Evolutionary conservation across 2,888 invertebrate genomes (phyloP), one percentile per base, ranked within the genome.

Genomic region (Sphaeridia pumilis): DNA sequence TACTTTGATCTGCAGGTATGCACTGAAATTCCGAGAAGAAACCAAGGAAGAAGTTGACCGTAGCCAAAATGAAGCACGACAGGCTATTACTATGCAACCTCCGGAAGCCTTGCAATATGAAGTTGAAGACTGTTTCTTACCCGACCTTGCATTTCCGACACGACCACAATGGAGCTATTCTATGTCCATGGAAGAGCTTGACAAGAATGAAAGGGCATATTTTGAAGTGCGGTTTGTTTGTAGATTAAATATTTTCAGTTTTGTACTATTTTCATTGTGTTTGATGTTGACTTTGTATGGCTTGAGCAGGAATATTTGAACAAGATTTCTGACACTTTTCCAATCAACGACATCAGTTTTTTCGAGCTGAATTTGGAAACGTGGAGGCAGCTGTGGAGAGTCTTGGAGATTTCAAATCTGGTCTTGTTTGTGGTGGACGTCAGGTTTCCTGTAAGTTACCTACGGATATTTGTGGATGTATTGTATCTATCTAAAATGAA

Each of bases 301-400:
- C 10, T 58, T 56, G 55, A 46, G 3, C 69, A 89, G 86, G 82
- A 84, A 65, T 93, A 89, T 68, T 69, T 89, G 14, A 78, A 78
- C 53, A 69, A 71, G 0, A 71, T 92, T 5, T 80, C 84, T 64
- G 72, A 75, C 4, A 76, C 78, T 0, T 78, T 77, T 55, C 71
- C 75, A 22, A 74, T 77, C 67, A 75, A 77, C 54, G 76, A 81
- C 4, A 72, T 92, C 58, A 88, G 90, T 46, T 84, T 87, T 67
- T 92, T 90, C 70, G 94, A 95, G 70, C 70, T 93, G 55, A 95
- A 95, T 73, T 71, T 95, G 63, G 94, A 95, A 73, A 94, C 94
- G 0, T 95, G 94, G 94, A 73, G 94, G 14, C 95, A 95, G 66
- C 70, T 95, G 57, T 95, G 95, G 95, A 74, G 94, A 36, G 94